Evolutionary conservation across 2,113 vertebrate genomes (phyloP), one percentile per base, ranked within the genome.

Genomic region (Atrichornis clamosus): DNA sequence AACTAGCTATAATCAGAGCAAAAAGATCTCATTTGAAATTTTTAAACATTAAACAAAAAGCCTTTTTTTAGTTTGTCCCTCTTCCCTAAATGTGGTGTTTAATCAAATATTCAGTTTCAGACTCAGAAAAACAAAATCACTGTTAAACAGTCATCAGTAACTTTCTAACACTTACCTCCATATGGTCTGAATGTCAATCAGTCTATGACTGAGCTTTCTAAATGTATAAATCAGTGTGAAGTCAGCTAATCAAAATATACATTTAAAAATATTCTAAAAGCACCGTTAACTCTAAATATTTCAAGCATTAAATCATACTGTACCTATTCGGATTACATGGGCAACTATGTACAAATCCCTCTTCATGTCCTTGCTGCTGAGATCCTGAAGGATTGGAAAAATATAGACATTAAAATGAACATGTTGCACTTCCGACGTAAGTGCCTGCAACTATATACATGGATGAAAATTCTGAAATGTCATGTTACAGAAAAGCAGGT

Each of bases 361-460:
- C 98, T 99, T 99, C 98, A 99, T 98, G 96, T 99, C 99, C 98
- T 99, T 99, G 97, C 98, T 99, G 98, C 99, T 99, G 84, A 99
- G 98, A 97, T 99, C 99, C 99, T 99, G 85, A 53, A 89, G 93
- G 62, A 95, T 84, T n/a, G 90, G 70, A 52, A 95, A 90, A 81
- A 93, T 8, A 69, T 0, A 90, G 35, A 78, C 80, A 83, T 74
- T 82, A 91, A 93, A 59, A 35, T 16, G 32, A 75, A 39, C 8
- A 81, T 12, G 30, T 6, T 32, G 21, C 12, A 44, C 19, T 47
- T 94, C 33, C 77, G 89, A 88, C 50, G 7, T 32, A 74, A 68
- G 35, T 39, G n/a, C 5, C 64, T 82, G 62, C 42, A 85, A 11
- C 26, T 19, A 11, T 6, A 63, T 7, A 41, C 4, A 7, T 4